Percentiles rank a stretch among this genome's conserved stretches.
Evolutionary conservation across 1,140 invertebrate species (phyloP).

Genomic region (Sitophilus oryzae): DNA sequence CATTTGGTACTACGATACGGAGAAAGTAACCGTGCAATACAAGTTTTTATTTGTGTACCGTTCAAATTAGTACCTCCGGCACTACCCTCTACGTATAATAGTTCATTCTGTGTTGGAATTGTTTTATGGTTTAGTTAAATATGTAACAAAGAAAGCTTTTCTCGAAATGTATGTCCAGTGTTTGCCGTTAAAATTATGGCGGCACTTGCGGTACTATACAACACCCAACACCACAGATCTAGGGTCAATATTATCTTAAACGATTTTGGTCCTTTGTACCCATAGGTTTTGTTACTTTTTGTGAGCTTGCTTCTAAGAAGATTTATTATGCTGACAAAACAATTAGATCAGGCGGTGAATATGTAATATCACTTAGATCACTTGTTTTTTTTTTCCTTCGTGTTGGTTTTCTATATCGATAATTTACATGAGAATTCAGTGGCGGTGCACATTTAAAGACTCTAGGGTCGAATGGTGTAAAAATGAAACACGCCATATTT

Average conservation of each 20-base stretch:
- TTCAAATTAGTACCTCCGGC: too few relatives aligned
- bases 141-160: conserved; percentile 9
- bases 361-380: too few relatives aligned
- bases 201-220: background rate
- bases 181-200: background rate
- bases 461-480: too few relatives aligned
- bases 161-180: background rate
- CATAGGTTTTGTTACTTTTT: background rate
- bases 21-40: too few relatives aligned
- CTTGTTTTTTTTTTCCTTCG: too few relatives aligned
- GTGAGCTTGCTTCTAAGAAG: background rate
- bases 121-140: conserved; percentile 4
- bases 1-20: too few relatives aligned
- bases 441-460: too few relatives aligned
- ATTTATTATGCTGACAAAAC: background rate
- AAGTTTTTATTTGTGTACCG: too few relatives aligned
- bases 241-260: conserved; percentile 5
- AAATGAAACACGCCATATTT: too few relatives aligned
- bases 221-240: background rate
- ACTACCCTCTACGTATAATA: too few relatives aligned
- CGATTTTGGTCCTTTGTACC: background rate
- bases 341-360: background rate
- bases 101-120: background rate
- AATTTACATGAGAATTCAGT: too few relatives aligned
- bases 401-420: too few relatives aligned